phyloP scores from a whole-genome alignment of 2,113 vertebrate genomes.

The Zosterops borbonicus region DNA sequence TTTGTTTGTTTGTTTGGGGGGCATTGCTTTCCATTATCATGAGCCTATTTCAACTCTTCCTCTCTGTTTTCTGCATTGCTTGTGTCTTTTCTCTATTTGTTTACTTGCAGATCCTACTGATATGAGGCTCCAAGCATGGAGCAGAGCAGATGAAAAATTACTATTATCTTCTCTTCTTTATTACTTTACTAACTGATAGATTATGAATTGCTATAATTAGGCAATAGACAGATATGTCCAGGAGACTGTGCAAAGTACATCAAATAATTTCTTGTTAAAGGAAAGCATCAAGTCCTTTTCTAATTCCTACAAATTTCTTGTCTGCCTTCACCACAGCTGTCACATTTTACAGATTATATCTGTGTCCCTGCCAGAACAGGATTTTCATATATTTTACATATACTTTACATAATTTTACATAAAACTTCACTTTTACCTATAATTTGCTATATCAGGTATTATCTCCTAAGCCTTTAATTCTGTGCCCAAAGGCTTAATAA shows the following conservation, averaged over 20 bases:
- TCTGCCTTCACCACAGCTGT: not conserved
- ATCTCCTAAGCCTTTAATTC: not conserved
- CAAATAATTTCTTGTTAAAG: not conserved
- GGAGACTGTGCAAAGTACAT: not conserved
- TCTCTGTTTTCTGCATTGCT: not conserved
- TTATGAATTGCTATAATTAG: not conserved
- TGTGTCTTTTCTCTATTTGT: not conserved
- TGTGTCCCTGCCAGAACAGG: not conserved
- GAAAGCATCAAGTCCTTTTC: not conserved
- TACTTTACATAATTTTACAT: constrained; percentile 41
- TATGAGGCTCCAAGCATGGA: not conserved
- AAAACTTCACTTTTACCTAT: not conserved
- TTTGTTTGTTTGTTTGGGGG: not conserved
- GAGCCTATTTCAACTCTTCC: not conserved
- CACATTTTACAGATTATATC: not conserved
- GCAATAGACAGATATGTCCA: not conserved
- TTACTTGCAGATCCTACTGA: not conserved
- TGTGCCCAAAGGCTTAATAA: not conserved
- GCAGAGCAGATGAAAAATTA: not conserved
- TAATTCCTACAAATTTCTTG: not conserved
- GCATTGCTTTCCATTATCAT: not conserved
- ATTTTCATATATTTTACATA: not conserved
- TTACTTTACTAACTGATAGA: not conserved
- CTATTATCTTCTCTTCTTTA: not conserved
- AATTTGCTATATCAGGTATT: not conserved